Conservation (phyloP, 2,888 invertebrate genomes). For the Andrena flavipes region DNA sequence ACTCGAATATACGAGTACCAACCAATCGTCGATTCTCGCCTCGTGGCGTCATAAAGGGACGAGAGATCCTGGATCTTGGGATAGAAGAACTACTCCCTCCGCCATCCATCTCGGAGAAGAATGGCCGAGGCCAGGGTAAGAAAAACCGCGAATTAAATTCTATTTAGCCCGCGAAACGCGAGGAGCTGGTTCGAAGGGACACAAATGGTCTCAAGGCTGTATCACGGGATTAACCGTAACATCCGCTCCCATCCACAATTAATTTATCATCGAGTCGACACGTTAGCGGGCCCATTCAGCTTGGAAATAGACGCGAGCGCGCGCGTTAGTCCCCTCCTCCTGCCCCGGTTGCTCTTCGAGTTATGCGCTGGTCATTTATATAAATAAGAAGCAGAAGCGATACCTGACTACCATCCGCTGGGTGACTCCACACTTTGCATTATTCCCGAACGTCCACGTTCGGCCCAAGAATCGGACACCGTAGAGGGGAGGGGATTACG, state of each 20-base stretch:
- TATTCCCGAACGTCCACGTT: conserved; percentile 75
- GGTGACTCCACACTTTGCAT: conserved; percentile 83
- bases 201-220: conserved; percentile 22
- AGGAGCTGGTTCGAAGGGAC: not conserved
- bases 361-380: conserved; percentile 85
- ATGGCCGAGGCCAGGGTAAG: not conserved
- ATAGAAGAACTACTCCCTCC: conserved; percentile 3
- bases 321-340: conserved; percentile 61
- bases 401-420: conserved; percentile 83
- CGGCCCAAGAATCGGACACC: conserved; percentile 66
- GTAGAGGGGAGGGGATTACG: conserved; percentile 67
- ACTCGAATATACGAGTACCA: conserved; percentile 55
- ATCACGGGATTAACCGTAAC: conserved; percentile 66
- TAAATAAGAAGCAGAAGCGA: conserved; percentile 84
- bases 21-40: conserved; percentile 53
- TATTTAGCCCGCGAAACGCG: conserved; percentile 1
- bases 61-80: conserved; percentile 31
- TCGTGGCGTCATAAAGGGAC: conserved; percentile 25
- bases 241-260: conserved; percentile 66
- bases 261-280: conserved; percentile 73
- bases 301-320: conserved; percentile 67
- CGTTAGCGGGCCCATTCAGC: conserved; percentile 56
- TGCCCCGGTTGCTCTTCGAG: conserved; percentile 64
- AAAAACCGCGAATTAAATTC: conserved; percentile 14
- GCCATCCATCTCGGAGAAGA: too few relatives aligned